Evolutionary conservation across 2,888 invertebrate genomes (phyloP).

Genomic region (Synanthedon andrenaeformis): DNA sequence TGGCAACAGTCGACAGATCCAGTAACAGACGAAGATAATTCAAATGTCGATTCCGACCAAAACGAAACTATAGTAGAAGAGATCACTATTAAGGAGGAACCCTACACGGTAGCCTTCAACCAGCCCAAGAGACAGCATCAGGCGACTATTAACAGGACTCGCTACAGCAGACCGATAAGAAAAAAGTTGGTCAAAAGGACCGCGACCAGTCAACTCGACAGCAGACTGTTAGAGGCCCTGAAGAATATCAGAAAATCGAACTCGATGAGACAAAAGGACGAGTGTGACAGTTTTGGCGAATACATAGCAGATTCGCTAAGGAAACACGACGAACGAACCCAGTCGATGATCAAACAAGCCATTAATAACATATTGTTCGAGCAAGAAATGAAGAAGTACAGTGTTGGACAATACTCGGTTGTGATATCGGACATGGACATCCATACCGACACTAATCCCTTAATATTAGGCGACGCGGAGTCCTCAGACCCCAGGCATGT

Average conservation of each 20-base stretch:
- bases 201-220: conserved; percentile 16
- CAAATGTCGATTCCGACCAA: conserved; percentile 7
- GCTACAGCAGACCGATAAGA: conserved; percentile 14
- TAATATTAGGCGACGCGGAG: conserved; percentile 25
- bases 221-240: conserved; percentile 28
- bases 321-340: conserved; percentile 54
- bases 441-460: conserved; percentile 34
- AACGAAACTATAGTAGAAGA: conserved; percentile 15
- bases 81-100: conserved; percentile 32
- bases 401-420: conserved; percentile 29
- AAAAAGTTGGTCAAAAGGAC: conserved; percentile 7
- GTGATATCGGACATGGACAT: conserved; percentile 28
- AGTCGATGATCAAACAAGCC: conserved; percentile 58
- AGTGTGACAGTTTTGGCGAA: conserved; percentile 57
- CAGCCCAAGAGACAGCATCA: conserved; percentile 3
- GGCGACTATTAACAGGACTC: conserved; percentile 7
- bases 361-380: conserved; percentile 60
- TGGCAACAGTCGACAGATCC: conserved; percentile 1
- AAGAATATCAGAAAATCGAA: conserved; percentile 28
- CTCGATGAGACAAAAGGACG: conserved; percentile 41
- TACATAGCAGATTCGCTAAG: conserved; percentile 54
- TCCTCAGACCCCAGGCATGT: not conserved
- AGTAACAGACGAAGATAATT: conserved; percentile 6
- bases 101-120: conserved; percentile 8
- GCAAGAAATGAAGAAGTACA: conserved; percentile 59